Evolutionary conservation across 2,113 vertebrate species (phyloP).

Genomic region (Channa argus): DNA sequence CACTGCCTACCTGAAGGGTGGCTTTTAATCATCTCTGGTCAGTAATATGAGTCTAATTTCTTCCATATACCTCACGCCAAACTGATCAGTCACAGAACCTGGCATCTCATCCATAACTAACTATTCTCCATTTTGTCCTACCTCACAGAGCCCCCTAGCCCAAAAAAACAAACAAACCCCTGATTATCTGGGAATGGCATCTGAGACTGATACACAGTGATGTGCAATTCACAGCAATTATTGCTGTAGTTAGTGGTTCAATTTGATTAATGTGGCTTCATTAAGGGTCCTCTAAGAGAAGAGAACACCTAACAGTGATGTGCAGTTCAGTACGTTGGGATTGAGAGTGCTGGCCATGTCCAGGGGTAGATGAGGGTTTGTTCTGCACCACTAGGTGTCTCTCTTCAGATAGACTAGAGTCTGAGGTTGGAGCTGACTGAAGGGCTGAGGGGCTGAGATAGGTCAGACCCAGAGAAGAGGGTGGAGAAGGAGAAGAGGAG

Average conservation of each 20-base stretch:
- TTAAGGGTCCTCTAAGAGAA: constrained; percentile 43
- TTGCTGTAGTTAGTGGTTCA: constrained; percentile 57
- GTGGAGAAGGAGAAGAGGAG: background rate
- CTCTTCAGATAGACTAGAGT: constrained; percentile 68
- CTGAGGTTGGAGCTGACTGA: constrained; percentile 26
- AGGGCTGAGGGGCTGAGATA: constrained; percentile 48
- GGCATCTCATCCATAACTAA: constrained; percentile 65
- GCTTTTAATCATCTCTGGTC: constrained; percentile 69
- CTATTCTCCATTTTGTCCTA: constrained; percentile 50
- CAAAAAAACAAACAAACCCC: constrained; percentile 3
- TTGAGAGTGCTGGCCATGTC: constrained; percentile 15
- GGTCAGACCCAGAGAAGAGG: constrained; percentile 50
- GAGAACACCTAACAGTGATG: constrained; percentile 17
- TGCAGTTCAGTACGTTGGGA: constrained; percentile 33
- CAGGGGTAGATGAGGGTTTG: constrained; percentile 5
- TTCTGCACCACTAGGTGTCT: constrained; percentile 78
- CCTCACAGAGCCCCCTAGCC: background rate
- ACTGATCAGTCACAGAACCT: constrained; percentile 43
- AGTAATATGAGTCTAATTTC: constrained; percentile 58
- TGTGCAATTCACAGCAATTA: constrained; percentile 65
- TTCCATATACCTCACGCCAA: constrained; percentile 34
- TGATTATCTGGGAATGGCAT: constrained; percentile 22
- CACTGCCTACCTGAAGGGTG: constrained; percentile 48
- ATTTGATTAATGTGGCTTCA: constrained; percentile 71
- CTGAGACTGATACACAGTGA: constrained; percentile 44